Conservation (phyloP, 1,140 invertebrate genomes). For the Heliconius eleuchia region DNA sequence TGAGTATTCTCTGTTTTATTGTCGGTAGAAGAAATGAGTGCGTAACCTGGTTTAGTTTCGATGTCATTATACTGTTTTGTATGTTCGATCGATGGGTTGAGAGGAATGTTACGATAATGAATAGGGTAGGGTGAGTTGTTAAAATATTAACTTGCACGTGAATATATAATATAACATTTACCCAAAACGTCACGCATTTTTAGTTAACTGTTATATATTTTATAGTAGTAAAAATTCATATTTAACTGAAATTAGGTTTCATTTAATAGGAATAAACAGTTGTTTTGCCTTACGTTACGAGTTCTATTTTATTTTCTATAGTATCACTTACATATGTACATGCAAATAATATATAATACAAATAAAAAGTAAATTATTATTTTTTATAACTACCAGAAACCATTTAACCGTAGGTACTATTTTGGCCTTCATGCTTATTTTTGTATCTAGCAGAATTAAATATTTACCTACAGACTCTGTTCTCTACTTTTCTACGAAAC, state of each 20-base stretch:
- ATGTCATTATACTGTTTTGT: constrained; percentile 2
- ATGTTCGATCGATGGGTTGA: not conserved
- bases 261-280: too few relatives aligned
- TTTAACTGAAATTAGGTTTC: not conserved
- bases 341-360: too few relatives aligned
- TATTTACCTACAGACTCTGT: too few relatives aligned
- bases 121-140: not conserved
- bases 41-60: constrained; percentile 6
- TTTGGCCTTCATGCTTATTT: too few relatives aligned
- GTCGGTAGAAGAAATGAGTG: constrained; percentile 24
- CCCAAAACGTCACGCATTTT: not conserved
- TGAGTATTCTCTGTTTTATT: constrained; percentile 40
- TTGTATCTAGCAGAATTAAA: too few relatives aligned
- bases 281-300: not conserved
- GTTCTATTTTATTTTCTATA: not conserved
- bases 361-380: too few relatives aligned
- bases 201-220: too few relatives aligned
- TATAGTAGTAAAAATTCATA: not conserved
- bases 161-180: not conserved
- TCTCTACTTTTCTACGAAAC: too few relatives aligned
- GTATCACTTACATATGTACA: too few relatives aligned
- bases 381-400: too few relatives aligned
- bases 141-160: not conserved
- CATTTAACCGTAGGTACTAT: too few relatives aligned
- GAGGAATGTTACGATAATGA: not conserved